Evolutionary conservation across 2,797 vertebrate genomes (phyloP).

Genomic region (Danio kyathit): DNA sequence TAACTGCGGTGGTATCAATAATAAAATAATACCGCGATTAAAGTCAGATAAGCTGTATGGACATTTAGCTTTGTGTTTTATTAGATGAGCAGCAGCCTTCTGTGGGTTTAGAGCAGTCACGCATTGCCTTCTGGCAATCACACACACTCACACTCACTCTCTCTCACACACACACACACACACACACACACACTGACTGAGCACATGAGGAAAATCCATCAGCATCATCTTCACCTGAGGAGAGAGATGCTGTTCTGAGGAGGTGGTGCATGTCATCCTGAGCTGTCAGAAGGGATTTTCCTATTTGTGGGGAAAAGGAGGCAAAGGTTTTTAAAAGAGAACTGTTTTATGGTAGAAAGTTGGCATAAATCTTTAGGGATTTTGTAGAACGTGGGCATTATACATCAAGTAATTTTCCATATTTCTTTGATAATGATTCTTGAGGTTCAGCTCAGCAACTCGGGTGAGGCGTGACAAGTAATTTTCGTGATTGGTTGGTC

Average conservation of each 20-base stretch:
- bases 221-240: constrained; percentile 40
- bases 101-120: constrained; percentile 8
- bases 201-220: constrained; percentile 28
- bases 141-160: background rate
- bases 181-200: background rate
- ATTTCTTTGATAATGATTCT: background rate
- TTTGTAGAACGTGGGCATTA: background rate
- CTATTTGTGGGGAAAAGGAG: background rate
- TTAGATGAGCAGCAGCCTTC: background rate
- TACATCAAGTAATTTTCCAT: background rate
- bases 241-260: constrained; percentile 14
- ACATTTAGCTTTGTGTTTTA: background rate
- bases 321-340: background rate
- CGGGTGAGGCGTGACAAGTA: background rate
- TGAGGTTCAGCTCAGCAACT: no score
- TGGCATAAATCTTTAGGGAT: background rate
- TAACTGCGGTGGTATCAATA: background rate
- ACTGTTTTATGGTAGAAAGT: background rate
- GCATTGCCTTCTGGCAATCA: background rate
- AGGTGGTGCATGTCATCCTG: constrained; percentile 16
- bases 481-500: background rate
- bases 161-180: background rate
- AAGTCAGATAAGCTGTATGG: background rate
- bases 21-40: background rate
- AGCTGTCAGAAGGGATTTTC: constrained; percentile 28